Evolutionary conservation across 2,113 vertebrate species (phyloP), one percentile per base, ranked within the genome.

Genomic region (Cairina moschata): DNA sequence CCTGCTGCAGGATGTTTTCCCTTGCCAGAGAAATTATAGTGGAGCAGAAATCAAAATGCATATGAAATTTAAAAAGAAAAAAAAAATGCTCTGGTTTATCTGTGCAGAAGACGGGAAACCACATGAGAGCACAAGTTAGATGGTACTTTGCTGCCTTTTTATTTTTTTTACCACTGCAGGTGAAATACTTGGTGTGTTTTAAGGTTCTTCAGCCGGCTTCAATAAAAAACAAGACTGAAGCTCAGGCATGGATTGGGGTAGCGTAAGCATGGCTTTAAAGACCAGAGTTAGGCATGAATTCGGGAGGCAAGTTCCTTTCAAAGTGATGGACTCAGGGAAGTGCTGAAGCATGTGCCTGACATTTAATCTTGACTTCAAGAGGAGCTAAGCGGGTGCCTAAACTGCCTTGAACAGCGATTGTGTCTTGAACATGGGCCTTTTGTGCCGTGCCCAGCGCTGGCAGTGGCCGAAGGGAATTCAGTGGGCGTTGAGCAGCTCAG

Each of bases 41-140:
- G 44, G 46, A 92, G 77, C 86, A 94, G 91, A 84, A 81, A 95
- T 82, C 48, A 92, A 96, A 97, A 85, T 42, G 52, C 78, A 17
- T 44, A 54, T 25, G 83, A 65, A 88, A 71, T 4, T 10, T 22
- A 50, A 25, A 50, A 50, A 66, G 56, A 72, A 90, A 48, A 48
- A 63, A 85, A 17, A 63, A 46, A 12, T 65, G 71, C 13, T 65
- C 74, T 90, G 72, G 75, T 94, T 76, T 93, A 63, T 91, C 46
- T 81, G 6, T 8, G 58, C 48, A 71, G 54, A 92, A 31, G 75
- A 34, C 8, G 34, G 65, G 89, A 93, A 91, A 84, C 38, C 0
- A 0, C 54, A 59, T 34, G 74, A 82, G 48, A 31, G 11, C 54
- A 36, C 48, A 83, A 52, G 36, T 36, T 85, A 4, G 1, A 0